A percentile compares a stretch with the other conserved stretches of the same genome.
Conservation (phyloP, 2,113 vertebrate species). For the Porphyrio hochstetteri region DNA sequence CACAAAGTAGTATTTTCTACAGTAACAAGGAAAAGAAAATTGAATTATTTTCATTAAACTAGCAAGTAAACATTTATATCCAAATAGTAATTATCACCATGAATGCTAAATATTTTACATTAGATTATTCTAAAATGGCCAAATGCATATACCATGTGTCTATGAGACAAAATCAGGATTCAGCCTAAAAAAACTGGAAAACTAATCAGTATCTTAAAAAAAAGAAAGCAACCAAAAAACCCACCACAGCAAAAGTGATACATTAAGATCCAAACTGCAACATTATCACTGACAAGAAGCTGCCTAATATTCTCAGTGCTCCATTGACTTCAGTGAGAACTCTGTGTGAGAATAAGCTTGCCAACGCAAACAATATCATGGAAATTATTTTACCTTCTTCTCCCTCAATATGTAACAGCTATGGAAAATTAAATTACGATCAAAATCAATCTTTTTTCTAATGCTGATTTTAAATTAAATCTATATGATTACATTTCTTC, state of each 20-base stretch:
- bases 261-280: not conserved
- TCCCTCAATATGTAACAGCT: not conserved
- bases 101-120: not conserved
- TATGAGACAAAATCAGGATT: not conserved
- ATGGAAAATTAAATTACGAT: not conserved
- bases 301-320: not conserved
- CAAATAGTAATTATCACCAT: not conserved
- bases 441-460: not conserved
- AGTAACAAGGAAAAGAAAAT: not conserved
- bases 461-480: not conserved
- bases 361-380: not conserved
- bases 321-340: constrained; percentile 55
- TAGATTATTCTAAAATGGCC: not conserved
- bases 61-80: not conserved
- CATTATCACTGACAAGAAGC: not conserved
- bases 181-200: not conserved
- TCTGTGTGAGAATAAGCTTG: not conserved
- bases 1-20: not conserved
- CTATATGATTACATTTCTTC: not conserved
- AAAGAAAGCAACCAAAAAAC: not conserved
- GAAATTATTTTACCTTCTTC: not conserved
- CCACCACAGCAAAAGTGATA: not conserved
- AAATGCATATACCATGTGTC: not conserved
- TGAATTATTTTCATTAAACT: not conserved
- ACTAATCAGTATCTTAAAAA: not conserved